Evolutionary conservation across 1,140 invertebrate species (phyloP).

Genomic region (Anoplolepis gracilipes): DNA sequence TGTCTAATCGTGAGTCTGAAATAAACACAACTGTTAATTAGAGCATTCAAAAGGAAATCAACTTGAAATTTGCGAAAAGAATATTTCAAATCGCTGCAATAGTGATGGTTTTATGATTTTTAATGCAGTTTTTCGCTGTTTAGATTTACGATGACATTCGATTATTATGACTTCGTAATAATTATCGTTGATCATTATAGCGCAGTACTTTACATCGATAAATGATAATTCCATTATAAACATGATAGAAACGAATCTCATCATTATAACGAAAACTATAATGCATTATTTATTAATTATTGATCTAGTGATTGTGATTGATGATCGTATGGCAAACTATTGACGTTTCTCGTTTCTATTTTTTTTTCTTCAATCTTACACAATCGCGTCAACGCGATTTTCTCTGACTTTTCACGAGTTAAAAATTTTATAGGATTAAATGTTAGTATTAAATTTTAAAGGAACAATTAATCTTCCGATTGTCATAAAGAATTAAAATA

Average conservation of each 20-base stretch:
- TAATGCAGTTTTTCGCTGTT: background rate
- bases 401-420: background rate
- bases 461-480: background rate
- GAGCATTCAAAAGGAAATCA: background rate
- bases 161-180: slow-evolving; percentile 7
- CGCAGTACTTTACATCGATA: background rate
- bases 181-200: background rate
- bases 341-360: slow-evolving; percentile 19
- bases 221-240: slow-evolving; percentile 4
- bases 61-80: slow-evolving; percentile 3
- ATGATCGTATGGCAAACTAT: slow-evolving; percentile 13
- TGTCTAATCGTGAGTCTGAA: background rate
- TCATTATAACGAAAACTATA: slow-evolving; percentile 3
- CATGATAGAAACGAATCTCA: slow-evolving; percentile 36
- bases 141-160: slow-evolving; percentile 1
- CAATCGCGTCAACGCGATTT: background rate
- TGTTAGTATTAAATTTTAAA: no score
- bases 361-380: slow-evolving; percentile 2
- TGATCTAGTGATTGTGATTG: slow-evolving; percentile 45
- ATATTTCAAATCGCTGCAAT: background rate
- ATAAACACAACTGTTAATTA: slow-evolving; percentile 21
- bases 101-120: background rate
- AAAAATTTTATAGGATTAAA: background rate
- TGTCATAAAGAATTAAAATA: background rate
- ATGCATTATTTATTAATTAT: slow-evolving; percentile 46